A percentile compares a stretch with the other conserved stretches of the same genome.
These are phyloP conservation scores for Papilio demoleus DNA, from an alignment of 2,888 invertebrate genomes.

Conservation along the genomic window DNA sequence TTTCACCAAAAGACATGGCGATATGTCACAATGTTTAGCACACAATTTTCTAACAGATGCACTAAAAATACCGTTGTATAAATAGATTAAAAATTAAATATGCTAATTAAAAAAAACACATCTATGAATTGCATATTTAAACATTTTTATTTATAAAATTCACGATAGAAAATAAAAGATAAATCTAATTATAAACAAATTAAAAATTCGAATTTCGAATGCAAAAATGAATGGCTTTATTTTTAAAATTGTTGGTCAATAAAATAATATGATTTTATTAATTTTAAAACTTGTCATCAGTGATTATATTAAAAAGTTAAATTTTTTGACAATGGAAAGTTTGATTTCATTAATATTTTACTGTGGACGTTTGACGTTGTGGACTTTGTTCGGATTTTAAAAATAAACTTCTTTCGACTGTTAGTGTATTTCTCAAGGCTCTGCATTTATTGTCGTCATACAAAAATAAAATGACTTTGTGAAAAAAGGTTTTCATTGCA, in stretches of 20 bases:
- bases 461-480: slow-evolving; percentile 39
- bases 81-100: slow-evolving; percentile 21
- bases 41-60: slow-evolving; percentile 11
- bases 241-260: slow-evolving; percentile 3
- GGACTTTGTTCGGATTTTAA: slow-evolving; percentile 54
- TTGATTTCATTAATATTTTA: background rate
- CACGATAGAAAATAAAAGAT: background rate
- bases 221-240: slow-evolving; percentile 8
- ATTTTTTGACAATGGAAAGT: slow-evolving; percentile 34
- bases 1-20: slow-evolving; percentile 3
- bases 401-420: slow-evolving; percentile 68
- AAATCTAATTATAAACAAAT: background rate
- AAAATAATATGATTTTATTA: background rate
- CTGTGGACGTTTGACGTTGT: slow-evolving; percentile 1
- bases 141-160: slow-evolving; percentile 2
- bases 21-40: slow-evolving; percentile 1
- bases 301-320: slow-evolving; percentile 11
- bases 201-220: slow-evolving; percentile 3
- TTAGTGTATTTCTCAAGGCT: slow-evolving; percentile 49
- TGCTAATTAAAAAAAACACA: slow-evolving; percentile 12
- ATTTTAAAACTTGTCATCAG: background rate
- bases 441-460: slow-evolving; percentile 31
- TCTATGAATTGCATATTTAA: background rate
- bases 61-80: slow-evolving; percentile 4
- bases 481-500: no score